These are phyloP conservation scores for Stenodera caucasica DNA, from an alignment of 2,888 invertebrate genomes.

Conservation along the genomic window DNA sequence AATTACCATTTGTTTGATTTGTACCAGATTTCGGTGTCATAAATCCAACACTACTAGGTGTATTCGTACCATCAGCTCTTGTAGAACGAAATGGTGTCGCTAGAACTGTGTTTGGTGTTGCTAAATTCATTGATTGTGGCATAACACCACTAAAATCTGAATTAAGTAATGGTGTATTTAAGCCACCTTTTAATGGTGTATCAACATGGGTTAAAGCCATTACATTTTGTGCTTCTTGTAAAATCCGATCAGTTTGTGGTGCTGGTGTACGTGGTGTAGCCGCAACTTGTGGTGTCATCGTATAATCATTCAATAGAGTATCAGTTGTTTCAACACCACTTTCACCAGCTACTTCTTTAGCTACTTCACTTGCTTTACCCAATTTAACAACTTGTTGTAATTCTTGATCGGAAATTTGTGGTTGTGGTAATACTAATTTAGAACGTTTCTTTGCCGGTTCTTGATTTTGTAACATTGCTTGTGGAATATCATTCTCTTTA, in stretches of 20 bases:
- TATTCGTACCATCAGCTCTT: constrained; percentile 66
- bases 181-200: constrained; percentile 93
- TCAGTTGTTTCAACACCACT: constrained; percentile 78
- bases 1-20: constrained; percentile 34
- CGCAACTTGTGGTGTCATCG: constrained; percentile 69
- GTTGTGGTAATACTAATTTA: constrained; percentile 93
- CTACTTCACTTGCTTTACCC: constrained; percentile 87
- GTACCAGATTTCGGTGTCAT: constrained; percentile 60
- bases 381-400: constrained; percentile 90
- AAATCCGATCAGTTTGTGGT: constrained; percentile 76
- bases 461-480: constrained; percentile 82
- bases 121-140: constrained; percentile 69
- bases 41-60: constrained; percentile 62
- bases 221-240: constrained; percentile 97
- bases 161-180: constrained; percentile 91
- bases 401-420: constrained; percentile 95
- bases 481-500: constrained; percentile 94
- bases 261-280: constrained; percentile 86
- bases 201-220: constrained; percentile 98
- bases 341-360: constrained; percentile 83
- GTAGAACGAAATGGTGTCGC: constrained; percentile 81
- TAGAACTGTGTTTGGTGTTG: constrained; percentile 90
- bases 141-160: constrained; percentile 85
- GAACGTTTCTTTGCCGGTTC: constrained; percentile 92
- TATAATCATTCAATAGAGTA: constrained; percentile 88